These are phyloP conservation scores for Drosophila mayaguana DNA, from an alignment of 2,888 invertebrate species.

Conservation along the genomic window DNA sequence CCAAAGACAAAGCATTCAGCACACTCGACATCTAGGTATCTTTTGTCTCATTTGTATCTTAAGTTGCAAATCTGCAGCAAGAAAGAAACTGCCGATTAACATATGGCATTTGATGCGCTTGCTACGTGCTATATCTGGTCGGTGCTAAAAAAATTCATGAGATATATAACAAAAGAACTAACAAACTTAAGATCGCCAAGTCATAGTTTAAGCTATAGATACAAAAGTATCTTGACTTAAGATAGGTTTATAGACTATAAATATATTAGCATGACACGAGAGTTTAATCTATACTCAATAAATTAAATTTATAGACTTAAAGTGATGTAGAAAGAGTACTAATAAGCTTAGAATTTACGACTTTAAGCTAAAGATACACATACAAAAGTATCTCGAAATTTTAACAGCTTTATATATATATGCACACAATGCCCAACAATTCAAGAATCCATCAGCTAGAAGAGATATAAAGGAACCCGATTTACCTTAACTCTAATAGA, in stretches of 20 bases:
- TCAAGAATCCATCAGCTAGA: no score
- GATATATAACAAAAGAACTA: background rate
- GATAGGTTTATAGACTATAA: no score
- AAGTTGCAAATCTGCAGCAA: conserved; percentile 1
- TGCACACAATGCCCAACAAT: no score
- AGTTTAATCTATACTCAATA: no score
- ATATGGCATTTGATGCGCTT: conserved; percentile 23
- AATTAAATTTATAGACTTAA: background rate
- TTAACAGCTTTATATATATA: no score
- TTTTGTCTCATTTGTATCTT: conserved; percentile 1
- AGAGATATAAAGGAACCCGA: no score
- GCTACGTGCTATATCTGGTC: conserved; percentile 32
- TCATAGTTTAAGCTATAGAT: background rate
- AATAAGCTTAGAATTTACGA: background rate
- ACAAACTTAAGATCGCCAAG: background rate
- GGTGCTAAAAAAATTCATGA: conserved; percentile 5
- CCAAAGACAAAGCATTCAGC: conserved; percentile 5
- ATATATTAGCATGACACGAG: no score
- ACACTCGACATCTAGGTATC: background rate
- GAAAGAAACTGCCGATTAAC: conserved; percentile 18
- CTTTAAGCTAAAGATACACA: background rate
- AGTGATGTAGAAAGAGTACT: no score
- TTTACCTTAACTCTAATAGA: no score
- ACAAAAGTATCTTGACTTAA: background rate
- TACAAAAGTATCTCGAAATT: background rate